Evolutionary conservation across 1,140 invertebrate genomes (phyloP).

Genomic region (Hormaphis cornu): DNA sequence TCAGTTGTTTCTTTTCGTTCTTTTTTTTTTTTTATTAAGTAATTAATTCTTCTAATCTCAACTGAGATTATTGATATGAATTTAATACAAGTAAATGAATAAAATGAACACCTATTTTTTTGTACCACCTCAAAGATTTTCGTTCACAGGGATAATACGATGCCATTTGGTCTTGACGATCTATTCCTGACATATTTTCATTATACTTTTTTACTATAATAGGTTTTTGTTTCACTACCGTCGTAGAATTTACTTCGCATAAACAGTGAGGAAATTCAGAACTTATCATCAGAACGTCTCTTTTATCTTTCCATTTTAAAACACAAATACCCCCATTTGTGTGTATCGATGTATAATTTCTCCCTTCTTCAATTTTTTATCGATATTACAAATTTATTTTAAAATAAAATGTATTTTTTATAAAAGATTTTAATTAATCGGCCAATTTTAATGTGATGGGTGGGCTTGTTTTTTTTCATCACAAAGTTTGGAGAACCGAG

Average conservation of each 20-base stretch:
- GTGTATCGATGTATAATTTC: constrained; percentile 15
- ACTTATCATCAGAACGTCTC: constrained; percentile 34
- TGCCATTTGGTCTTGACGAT: constrained; percentile 29
- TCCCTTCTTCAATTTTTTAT: constrained; percentile 35
- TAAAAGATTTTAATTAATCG: no score
- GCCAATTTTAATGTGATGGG: no score
- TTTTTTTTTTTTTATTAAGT: no score
- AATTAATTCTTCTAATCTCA: no score
- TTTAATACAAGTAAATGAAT: constrained; percentile 18
- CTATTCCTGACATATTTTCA: constrained; percentile 29
- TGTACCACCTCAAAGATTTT: constrained; percentile 26
- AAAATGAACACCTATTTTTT: constrained; percentile 30
- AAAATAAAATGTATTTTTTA: no score
- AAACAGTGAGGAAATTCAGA: background rate
- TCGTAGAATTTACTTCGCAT: background rate
- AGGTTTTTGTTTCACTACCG: constrained; percentile 1
- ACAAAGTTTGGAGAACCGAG: no score
- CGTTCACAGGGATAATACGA: constrained; percentile 15
- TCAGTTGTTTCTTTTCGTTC: no score
- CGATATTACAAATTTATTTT: no score
- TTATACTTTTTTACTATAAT: constrained; percentile 32
- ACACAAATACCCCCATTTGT: constrained; percentile 33
- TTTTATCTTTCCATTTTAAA: constrained; percentile 38
- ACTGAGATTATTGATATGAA: no score
- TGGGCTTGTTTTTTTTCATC: no score